Base-by-base conservation (phyloP, 2,888 invertebrate genomes). In the Melanargia galathea region DNA sequence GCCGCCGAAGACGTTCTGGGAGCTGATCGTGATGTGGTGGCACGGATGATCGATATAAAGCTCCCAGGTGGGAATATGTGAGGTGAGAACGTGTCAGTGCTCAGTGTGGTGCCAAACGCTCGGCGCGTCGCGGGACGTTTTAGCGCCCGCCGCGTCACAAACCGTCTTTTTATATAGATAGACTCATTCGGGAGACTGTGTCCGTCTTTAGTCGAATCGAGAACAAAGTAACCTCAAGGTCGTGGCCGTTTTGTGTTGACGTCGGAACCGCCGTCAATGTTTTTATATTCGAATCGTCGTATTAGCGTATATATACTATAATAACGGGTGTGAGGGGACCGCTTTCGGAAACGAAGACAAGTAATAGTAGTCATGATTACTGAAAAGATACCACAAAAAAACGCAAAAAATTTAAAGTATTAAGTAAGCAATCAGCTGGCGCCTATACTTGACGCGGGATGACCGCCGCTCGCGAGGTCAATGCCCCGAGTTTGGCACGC, bases 1-100 rank as follows among this genome's bases (percentile, higher is more conserved):
- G 92, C 94, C 92, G 93, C 93, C 92, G 93, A 93, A 90, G 93
- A 93, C 90, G 92, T 92, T 92, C 85, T 92, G 92, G 92, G 92
- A 92, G 90, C 83, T 92, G 66, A 92, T 92, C 75, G 91, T 92
- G 68, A 92, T 92, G 92, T 92, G 92, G 92, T 92, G 92, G 92
- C 90, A 92, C 68, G 92, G 92, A 85, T 92, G 92, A 92, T 88
- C 85, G 63, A 83, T 84, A 71, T 90, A 88, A 86, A 69, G 75
- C 83, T 83, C 83, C 84, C 87, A 87, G 84, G 65, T 75, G 84
- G 86, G 81, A 81, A 83, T 52, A 71, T 83, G 70, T 70, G 72
- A 84, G 90, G 91, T 90, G 91, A 89, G 87, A 80, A 91, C 89
- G 69, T 73, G 70, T 75, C 76, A 75, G 90, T 90, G 89, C 86